These are phyloP conservation scores for Lagorchestes hirsutus DNA, from an alignment of 2,797 vertebrate genomes.

Conservation along the genomic window DNA sequence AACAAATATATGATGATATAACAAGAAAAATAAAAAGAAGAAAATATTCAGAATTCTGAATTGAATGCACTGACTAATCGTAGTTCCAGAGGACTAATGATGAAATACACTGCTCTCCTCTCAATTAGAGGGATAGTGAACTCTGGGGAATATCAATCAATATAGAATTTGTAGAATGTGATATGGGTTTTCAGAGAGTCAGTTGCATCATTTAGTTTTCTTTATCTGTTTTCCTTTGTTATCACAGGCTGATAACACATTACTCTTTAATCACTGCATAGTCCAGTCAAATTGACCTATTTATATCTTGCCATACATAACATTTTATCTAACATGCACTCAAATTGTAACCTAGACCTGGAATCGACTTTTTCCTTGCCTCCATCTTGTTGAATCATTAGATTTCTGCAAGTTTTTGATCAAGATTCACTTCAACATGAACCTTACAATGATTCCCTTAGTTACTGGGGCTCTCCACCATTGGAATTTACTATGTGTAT, in stretches of 20 bases:
- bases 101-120: background rate
- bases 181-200: background rate
- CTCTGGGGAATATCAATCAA: background rate
- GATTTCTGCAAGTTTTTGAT: background rate
- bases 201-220: background rate
- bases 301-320: background rate
- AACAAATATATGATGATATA: too few species aligned
- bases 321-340: background rate
- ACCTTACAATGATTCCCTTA: too few species aligned
- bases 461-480: background rate
- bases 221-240: background rate
- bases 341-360: background rate
- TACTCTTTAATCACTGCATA: background rate
- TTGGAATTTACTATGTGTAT: background rate
- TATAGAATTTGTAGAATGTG: background rate
- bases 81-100: background rate
- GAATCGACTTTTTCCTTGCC: background rate
- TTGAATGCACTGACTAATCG: background rate
- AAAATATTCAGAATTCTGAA: background rate
- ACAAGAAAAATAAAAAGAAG: background rate
- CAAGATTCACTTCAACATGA: background rate
- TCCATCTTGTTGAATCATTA: background rate
- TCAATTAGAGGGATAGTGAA: background rate
- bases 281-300: background rate
- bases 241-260: background rate